A percentile compares a stretch with the other conserved stretches of the same genome.
These are phyloP conservation scores for Ctenoplectra terminalis DNA, from an alignment of 1,140 invertebrate genomes.

Conservation along the genomic window DNA sequence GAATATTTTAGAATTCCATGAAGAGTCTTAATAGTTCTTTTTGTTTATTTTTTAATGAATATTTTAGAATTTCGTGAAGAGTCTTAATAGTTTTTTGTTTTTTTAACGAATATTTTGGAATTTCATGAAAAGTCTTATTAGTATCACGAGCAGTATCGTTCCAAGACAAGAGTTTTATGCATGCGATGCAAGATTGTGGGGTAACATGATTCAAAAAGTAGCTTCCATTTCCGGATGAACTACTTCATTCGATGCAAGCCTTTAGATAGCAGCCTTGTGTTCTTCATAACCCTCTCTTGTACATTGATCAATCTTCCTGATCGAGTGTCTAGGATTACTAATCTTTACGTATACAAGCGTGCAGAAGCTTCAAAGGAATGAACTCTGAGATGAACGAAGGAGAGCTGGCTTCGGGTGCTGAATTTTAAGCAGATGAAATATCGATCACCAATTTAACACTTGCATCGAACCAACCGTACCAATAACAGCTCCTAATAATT, in stretches of 20 bases:
- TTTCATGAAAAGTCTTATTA: no score
- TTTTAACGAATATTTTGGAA: no score
- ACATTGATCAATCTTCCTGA: slow-evolving; percentile 22
- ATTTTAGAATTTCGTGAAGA: no score
- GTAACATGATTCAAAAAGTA: slow-evolving; percentile 37
- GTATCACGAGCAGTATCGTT: not conserved
- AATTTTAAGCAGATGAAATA: not conserved
- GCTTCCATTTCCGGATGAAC: slow-evolving; percentile 42
- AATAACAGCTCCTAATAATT: not conserved
- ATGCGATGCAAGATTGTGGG: not conserved
- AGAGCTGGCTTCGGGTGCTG: not conserved
- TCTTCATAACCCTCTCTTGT: slow-evolving; percentile 34
- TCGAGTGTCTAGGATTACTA: slow-evolving; percentile 10
- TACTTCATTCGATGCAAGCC: slow-evolving; percentile 45
- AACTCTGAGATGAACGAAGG: not conserved
- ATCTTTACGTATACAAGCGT: not conserved
- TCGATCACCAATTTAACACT: not conserved
- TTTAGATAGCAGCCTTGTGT: slow-evolving; percentile 5
- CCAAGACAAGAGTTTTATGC: not conserved
- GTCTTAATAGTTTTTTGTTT: no score
- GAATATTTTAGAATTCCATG: no score
- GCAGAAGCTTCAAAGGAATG: not conserved
- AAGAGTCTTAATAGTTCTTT: no score
- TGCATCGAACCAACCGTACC: not conserved
- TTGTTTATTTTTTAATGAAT: no score